These are phyloP conservation scores for Margaritifera margaritifera DNA, from an alignment of 2,888 invertebrate genomes.

Conservation along the genomic window DNA sequence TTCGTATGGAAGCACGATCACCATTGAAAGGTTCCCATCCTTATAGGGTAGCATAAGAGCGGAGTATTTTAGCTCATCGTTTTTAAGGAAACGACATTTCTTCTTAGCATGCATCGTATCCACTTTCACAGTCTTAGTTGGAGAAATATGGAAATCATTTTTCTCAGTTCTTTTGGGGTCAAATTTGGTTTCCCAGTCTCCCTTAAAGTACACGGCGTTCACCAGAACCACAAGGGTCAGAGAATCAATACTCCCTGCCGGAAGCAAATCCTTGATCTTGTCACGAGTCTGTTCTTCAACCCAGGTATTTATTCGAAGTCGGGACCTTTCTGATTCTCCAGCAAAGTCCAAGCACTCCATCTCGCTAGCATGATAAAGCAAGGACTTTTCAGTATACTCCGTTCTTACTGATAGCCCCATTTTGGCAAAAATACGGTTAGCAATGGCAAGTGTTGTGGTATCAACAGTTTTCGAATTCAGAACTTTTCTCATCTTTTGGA, in stretches of 20 bases:
- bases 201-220: slow-evolving; percentile 75
- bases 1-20: slow-evolving; percentile 32
- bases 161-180: slow-evolving; percentile 73
- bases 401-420: slow-evolving; percentile 22
- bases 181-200: slow-evolving; percentile 76
- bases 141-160: slow-evolving; percentile 76
- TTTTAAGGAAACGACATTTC: slow-evolving; percentile 76
- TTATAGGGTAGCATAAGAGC: slow-evolving; percentile 83
- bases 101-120: slow-evolving; percentile 81
- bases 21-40: slow-evolving; percentile 19
- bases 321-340: slow-evolving; percentile 66
- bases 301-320: slow-evolving; percentile 83
- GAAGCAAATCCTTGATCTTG: slow-evolving; percentile 86
- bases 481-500: slow-evolving; percentile 20
- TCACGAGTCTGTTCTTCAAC: slow-evolving; percentile 85
- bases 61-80: slow-evolving; percentile 81
- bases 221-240: slow-evolving; percentile 71
- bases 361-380: slow-evolving; percentile 35
- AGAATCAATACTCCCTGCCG: slow-evolving; percentile 72
- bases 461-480: slow-evolving; percentile 18
- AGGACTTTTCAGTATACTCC: slow-evolving; percentile 18
- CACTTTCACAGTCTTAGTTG: slow-evolving; percentile 49
- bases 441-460: slow-evolving; percentile 21
- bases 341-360: slow-evolving; percentile 68
- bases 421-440: slow-evolving; percentile 39